These are phyloP conservation scores for Hydra vulgaris DNA, from an alignment of 30 jellyfish, hydroid and myxozoan genomes.

Conservation along the genomic window DNA sequence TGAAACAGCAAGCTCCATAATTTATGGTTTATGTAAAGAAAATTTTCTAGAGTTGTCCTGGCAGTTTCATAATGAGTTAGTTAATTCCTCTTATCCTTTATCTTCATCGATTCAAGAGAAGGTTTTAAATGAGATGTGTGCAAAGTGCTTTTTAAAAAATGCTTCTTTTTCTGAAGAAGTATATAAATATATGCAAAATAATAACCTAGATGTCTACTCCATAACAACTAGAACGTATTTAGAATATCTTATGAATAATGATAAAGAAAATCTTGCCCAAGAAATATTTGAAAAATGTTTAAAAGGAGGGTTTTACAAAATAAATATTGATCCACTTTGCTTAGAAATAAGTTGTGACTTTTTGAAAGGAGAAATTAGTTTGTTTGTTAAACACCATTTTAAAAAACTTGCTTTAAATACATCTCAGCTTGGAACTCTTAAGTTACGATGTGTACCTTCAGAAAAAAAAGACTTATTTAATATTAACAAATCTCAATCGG, in stretches of 20 bases:
- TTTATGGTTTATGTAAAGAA: background rate
- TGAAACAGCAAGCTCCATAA: background rate
- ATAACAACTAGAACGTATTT: background rate
- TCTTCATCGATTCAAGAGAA: background rate
- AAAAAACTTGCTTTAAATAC: background rate
- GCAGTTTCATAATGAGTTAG: background rate
- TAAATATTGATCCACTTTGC: background rate
- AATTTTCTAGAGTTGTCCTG: background rate
- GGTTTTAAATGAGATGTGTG: background rate
- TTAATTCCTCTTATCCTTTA: background rate
- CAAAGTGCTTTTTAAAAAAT: background rate
- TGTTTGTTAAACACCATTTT: background rate
- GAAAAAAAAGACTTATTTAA: background rate
- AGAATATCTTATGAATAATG: conserved; percentile 2
- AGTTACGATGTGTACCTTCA: background rate
- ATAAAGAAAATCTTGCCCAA: background rate
- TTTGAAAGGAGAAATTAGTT: background rate
- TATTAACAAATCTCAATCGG: background rate
- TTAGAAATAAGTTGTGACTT: background rate
- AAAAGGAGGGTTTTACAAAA: background rate
- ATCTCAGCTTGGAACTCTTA: background rate
- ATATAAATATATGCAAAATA: background rate
- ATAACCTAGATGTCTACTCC: background rate
- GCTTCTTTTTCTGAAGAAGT: background rate
- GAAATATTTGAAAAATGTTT: background rate